A percentile compares a stretch with the other conserved stretches of the same genome.
phyloP scores from a whole-genome alignment of 2,888 invertebrate genomes.

The Sturmia bella region DNA sequence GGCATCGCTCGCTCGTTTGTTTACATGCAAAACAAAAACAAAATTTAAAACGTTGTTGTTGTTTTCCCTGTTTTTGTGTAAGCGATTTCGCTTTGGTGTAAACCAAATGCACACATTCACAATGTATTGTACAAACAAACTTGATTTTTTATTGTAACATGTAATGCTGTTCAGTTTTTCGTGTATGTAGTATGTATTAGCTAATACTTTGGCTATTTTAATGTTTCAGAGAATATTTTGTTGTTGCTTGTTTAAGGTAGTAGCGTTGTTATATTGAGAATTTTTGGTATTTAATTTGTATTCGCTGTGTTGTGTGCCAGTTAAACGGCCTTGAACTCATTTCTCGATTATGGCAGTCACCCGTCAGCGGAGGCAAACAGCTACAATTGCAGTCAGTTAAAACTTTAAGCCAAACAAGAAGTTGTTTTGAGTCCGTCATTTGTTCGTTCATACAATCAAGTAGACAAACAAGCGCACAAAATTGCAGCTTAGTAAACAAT shows the following conservation, averaged over 20 bases:
- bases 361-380: slow-evolving; percentile 24
- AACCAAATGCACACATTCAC: no score
- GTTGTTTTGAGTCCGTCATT: slow-evolving; percentile 1
- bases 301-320: slow-evolving; percentile 70
- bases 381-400: slow-evolving; percentile 15
- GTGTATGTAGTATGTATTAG: no score
- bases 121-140: no score
- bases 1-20: no score
- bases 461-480: slow-evolving; percentile 26
- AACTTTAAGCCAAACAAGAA: slow-evolving; percentile 25
- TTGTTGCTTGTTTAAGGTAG: slow-evolving; percentile 18
- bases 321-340: slow-evolving; percentile 78
- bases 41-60: no score
- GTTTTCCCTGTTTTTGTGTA: no score
- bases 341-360: slow-evolving; percentile 64
- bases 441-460: slow-evolving; percentile 11
- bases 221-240: slow-evolving; percentile 1
- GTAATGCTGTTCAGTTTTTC: no score
- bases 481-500: slow-evolving; percentile 47
- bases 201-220: no score
- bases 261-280: background rate
- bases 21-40: no score
- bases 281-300: slow-evolving; percentile 20
- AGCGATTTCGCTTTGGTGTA: no score
- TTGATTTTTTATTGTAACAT: no score